phyloP scores from a whole-genome alignment of 2,888 invertebrate species.

The Herminia tarsipennalis region DNA sequence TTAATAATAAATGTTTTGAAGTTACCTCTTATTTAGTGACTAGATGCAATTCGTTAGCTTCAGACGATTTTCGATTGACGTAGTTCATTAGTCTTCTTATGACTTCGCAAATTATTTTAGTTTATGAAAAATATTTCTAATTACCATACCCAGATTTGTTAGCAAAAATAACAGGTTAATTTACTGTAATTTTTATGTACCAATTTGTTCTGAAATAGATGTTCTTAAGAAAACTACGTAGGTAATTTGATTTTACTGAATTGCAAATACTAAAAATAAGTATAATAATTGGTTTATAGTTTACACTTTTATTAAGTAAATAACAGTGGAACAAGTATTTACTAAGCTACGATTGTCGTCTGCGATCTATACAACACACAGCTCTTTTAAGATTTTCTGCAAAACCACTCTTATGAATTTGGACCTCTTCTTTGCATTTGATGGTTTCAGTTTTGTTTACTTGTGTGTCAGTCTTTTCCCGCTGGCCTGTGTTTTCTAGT shows the following conservation, averaged over 20 bases:
- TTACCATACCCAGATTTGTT: too few species aligned
- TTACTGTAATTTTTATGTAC: too few species aligned
- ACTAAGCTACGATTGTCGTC: slow-evolving; percentile 70
- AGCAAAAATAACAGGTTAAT: too few species aligned
- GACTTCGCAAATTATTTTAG: slow-evolving; percentile 1
- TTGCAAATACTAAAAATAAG: slow-evolving; percentile 24
- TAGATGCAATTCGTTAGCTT: slow-evolving; percentile 59
- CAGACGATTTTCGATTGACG: slow-evolving; percentile 57
- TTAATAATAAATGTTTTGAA: slow-evolving; percentile 29
- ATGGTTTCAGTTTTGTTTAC: slow-evolving; percentile 51
- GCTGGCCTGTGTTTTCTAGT: slow-evolving; percentile 53
- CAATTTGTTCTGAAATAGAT: neutral
- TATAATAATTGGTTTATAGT: slow-evolving; percentile 11
- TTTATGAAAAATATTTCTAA: neutral
- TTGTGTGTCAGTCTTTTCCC: slow-evolving; percentile 68
- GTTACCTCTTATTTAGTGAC: slow-evolving; percentile 48
- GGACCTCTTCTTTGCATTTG: slow-evolving; percentile 66
- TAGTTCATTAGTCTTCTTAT: slow-evolving; percentile 32
- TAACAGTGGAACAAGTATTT: slow-evolving; percentile 19
- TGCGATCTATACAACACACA: slow-evolving; percentile 79
- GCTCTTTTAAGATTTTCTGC: slow-evolving; percentile 76
- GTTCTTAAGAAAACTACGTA: too few species aligned
- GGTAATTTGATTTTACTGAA: slow-evolving; percentile 16
- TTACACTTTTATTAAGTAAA: slow-evolving; percentile 26
- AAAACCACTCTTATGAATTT: slow-evolving; percentile 73